These are phyloP conservation scores for Crotalus tigris DNA, from an alignment of 2,113 vertebrate species.

Conservation along the genomic window DNA sequence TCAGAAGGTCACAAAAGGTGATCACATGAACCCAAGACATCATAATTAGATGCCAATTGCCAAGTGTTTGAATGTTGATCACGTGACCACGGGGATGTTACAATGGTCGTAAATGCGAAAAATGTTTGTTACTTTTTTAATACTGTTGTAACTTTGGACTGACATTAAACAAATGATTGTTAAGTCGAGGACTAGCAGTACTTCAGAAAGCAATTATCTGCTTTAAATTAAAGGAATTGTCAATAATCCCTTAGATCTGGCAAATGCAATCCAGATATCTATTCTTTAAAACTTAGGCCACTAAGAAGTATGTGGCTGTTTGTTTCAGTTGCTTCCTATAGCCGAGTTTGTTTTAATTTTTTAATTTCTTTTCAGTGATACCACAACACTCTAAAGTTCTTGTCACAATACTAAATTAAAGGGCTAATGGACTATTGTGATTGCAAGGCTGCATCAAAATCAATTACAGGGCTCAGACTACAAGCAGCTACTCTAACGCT, in stretches of 20 bases:
- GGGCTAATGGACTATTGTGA: neutral
- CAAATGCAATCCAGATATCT: neutral
- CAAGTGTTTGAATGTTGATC: neutral
- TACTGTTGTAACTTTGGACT: neutral
- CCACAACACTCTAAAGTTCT: neutral
- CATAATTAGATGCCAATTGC: neutral
- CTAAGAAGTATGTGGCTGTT: neutral
- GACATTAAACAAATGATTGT: neutral
- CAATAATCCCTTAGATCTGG: neutral
- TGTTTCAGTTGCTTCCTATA: neutral
- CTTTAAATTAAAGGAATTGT: neutral
- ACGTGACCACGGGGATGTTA: neutral
- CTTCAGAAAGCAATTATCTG: neutral
- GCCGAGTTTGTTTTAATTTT: neutral
- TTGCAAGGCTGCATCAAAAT: constrained; percentile 23
- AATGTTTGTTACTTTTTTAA: neutral
- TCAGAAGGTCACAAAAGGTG: neutral
- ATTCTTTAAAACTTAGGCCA: neutral
- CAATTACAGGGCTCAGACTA: neutral
- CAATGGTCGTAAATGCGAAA: neutral
- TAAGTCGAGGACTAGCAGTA: neutral
- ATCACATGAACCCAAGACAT: neutral
- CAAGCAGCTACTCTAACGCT: neutral
- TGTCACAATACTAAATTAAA: constrained; percentile 16
- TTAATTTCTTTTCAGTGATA: accelerated